phyloP scores from a whole-genome alignment of 2,797 vertebrate genomes.

The Chelon auratus region DNA sequence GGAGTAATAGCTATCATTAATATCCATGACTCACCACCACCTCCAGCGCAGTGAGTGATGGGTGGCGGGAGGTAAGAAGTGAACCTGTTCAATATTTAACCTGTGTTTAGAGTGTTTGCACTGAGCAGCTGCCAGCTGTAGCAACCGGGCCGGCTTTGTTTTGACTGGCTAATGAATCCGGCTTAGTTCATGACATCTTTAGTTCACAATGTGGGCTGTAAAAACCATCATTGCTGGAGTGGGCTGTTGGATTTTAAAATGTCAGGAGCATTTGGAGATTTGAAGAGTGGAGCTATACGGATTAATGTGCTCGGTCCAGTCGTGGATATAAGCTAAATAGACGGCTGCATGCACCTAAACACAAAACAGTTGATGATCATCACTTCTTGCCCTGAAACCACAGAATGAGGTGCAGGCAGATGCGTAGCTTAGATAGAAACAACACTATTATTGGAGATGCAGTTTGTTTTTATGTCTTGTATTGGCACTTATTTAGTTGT shows the following conservation, averaged over 20 bases:
- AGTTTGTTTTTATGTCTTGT: neutral
- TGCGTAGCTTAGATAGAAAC: constrained; percentile 8
- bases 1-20: constrained; percentile 73
- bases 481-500: neutral
- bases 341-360: neutral
- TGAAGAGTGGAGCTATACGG: constrained; percentile 5
- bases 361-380: neutral
- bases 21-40: constrained; percentile 71
- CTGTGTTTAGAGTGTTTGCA: constrained; percentile 65
- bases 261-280: constrained; percentile 26
- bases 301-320: constrained; percentile 12
- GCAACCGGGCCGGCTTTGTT: constrained; percentile 50
- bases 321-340: neutral
- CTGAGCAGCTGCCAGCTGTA: constrained; percentile 64
- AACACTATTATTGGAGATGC: neutral
- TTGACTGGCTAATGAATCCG: constrained; percentile 65
- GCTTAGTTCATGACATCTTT: constrained; percentile 40
- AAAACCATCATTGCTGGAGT: constrained; percentile 35
- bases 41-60: constrained; percentile 59
- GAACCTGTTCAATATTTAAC: constrained; percentile 75
- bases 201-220: constrained; percentile 35
- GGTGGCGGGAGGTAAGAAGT: constrained; percentile 45
- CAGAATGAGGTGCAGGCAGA: constrained; percentile 3
- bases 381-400: neutral
- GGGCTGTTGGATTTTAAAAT: constrained; percentile 31